Conservation (phyloP, 1,140 invertebrate genomes). For the Babylonia areolata region DNA sequence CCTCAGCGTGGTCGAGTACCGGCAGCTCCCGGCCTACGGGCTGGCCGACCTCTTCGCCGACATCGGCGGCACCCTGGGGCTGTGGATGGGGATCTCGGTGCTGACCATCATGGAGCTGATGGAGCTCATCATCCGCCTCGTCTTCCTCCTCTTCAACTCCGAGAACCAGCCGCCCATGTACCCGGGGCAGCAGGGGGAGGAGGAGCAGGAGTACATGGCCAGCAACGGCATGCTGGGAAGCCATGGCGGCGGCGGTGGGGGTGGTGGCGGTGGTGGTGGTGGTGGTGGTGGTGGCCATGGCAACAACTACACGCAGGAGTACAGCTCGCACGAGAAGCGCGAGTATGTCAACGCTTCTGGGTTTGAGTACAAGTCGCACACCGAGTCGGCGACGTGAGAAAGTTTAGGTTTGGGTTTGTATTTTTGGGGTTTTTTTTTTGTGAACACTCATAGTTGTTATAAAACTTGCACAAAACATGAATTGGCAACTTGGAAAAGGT, state of each 20-base stretch:
- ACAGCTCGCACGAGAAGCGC: not conserved
- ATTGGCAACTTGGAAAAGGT: too few relatives aligned
- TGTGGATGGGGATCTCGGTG: conserved; percentile 74
- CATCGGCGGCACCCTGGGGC: conserved; percentile 70
- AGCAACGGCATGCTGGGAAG: conserved; percentile 43
- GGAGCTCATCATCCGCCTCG: conserved; percentile 65
- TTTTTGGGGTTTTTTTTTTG: too few relatives aligned
- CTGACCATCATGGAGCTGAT: conserved; percentile 72
- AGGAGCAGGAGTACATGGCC: conserved; percentile 43
- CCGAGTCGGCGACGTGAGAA: not conserved
- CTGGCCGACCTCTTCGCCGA: conserved; percentile 71
- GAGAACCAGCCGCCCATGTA: conserved; percentile 55
- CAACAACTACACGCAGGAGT: conserved; percentile 34
- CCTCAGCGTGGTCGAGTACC: conserved; percentile 69
- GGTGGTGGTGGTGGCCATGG: conserved; percentile 32
- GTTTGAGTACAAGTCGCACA: not conserved
- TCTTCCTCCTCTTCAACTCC: conserved; percentile 65
- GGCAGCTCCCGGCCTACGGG: conserved; percentile 69
- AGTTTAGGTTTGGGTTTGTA: not conserved
- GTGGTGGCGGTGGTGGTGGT: too few relatives aligned
- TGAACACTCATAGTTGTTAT: too few relatives aligned
- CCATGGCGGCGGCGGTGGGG: conserved; percentile 24
- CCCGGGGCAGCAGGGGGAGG: conserved; percentile 41
- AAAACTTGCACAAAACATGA: too few relatives aligned
- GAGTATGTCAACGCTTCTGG: conserved; percentile 12